phyloP scores from a whole-genome alignment of 1,140 invertebrate species.

The Cydia pomonella region DNA sequence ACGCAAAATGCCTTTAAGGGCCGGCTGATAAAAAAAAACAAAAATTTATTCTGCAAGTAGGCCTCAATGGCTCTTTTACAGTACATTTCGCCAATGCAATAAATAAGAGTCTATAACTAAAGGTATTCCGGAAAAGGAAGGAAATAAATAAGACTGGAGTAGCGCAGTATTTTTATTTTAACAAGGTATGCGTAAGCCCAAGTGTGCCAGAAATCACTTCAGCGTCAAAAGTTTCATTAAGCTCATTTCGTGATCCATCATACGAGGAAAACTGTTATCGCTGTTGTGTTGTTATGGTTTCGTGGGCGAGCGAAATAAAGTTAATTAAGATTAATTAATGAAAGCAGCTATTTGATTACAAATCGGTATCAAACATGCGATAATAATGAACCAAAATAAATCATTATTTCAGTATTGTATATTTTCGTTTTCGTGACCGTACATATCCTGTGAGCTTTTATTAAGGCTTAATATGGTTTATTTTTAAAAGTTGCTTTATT shows the following conservation, averaged over 20 bases:
- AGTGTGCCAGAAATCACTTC: slow-evolving; percentile 23
- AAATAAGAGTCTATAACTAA: neutral
- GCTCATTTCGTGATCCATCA: slow-evolving; percentile 18
- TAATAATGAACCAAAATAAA: neutral
- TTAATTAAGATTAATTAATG: slow-evolving; percentile 31
- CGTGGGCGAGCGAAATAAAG: slow-evolving; percentile 13
- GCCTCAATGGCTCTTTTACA: no score
- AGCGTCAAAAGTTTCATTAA: slow-evolving; percentile 27
- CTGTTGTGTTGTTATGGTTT: slow-evolving; percentile 25
- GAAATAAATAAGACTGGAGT: neutral
- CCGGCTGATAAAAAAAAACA: no score
- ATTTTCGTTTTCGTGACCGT: no score
- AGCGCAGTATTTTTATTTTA: neutral
- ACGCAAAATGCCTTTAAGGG: neutral
- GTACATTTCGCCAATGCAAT: neutral
- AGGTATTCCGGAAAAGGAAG: neutral
- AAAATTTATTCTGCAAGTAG: no score
- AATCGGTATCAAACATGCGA: slow-evolving; percentile 1
- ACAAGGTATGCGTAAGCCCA: neutral
- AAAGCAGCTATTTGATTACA: slow-evolving; percentile 23
- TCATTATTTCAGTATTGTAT: neutral
- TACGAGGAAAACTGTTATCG: slow-evolving; percentile 30
- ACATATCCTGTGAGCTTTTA: no score
- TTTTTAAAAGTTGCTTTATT: no score
- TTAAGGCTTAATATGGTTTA: no score